Base-by-base conservation (phyloP, 2,113 vertebrate species). In the Motacilla tschutschensis region DNA sequence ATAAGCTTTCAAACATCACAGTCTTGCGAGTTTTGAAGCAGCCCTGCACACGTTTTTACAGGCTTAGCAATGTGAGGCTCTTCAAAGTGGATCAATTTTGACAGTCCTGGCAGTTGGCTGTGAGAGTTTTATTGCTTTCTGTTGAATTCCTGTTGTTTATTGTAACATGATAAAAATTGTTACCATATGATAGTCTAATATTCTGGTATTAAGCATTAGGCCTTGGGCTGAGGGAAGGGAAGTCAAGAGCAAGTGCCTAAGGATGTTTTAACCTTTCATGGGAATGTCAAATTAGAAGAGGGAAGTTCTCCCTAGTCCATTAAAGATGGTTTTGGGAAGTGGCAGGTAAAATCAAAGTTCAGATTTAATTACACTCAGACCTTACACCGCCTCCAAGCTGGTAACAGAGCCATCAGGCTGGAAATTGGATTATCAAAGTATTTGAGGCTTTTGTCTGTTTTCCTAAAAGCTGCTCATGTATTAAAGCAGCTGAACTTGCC, bases 81-180 rank as follows among this genome's bases (percentile, higher is more conserved):
- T 92, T 95, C 92, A 94, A 73, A 96, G 80, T 24, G 26, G 93
- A 93, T 95, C 90, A 53, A 38, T 96, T 95, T 41, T 94, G 95
- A 95, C 95, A 95, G 67, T 24, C 65, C 92, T 95, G 93, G 94
- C 93, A 83, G 78, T 95, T 84, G 89, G 60, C 92, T 92, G 89
- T 35, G 55, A 91, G 90, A 57, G 77, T 93, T 95, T 91, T 94
- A 91, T 66, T 96, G 94, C 92, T 87, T 89, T 95, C 96, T 94
- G 72, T 91, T 88, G 94, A 95, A 96, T 95, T 95, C 93, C 93
- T 94, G 85, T 96, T 94, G 91, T 93, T 96, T 96, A 92, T 95
- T 94, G 86, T 95, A 97, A 94, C 91, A 89, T 55, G 95, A 96
- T 96, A 96, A 95, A 94, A 96, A 95, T 95, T 95, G 94, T 90